phyloP scores from a whole-genome alignment of 1,140 invertebrate genomes.

The Lepidurus packardi region DNA sequence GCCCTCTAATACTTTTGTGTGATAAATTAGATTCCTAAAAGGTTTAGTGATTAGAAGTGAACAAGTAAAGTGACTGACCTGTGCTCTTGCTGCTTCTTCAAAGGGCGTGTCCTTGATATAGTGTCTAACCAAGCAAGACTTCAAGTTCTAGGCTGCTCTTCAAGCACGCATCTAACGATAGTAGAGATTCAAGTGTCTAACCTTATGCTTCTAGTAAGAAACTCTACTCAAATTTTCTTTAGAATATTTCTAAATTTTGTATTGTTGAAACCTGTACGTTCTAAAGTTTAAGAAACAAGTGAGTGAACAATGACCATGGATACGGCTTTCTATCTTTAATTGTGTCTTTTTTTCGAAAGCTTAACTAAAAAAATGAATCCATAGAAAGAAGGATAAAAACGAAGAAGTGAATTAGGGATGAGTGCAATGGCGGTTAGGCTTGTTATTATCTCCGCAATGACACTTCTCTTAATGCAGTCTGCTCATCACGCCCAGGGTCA shows the following conservation, averaged over 20 bases:
- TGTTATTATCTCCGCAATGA: not conserved
- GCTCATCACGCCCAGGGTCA: not conserved
- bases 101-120: not conserved
- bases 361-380: not conserved
- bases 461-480: not conserved
- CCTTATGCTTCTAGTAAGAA: not conserved
- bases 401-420: not conserved
- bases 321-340: not conserved
- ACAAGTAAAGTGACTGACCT: constrained; percentile 7
- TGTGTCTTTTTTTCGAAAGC: not conserved
- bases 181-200: not conserved
- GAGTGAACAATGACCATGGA: no score
- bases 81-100: not conserved
- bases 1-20: constrained; percentile 1
- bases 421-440: not conserved
- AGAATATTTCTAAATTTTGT: no score
- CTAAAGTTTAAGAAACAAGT: not conserved
- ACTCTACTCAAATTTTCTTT: no score
- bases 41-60: not conserved
- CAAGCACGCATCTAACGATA: not conserved
- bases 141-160: constrained; percentile 21
- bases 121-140: not conserved
- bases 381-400: not conserved
- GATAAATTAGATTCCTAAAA: not conserved
- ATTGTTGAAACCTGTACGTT: not conserved